Percentiles rank a stretch among this genome's conserved stretches.
Conservation (phyloP, 2,797 vertebrate species). For the Cyclopterus lumpus region DNA sequence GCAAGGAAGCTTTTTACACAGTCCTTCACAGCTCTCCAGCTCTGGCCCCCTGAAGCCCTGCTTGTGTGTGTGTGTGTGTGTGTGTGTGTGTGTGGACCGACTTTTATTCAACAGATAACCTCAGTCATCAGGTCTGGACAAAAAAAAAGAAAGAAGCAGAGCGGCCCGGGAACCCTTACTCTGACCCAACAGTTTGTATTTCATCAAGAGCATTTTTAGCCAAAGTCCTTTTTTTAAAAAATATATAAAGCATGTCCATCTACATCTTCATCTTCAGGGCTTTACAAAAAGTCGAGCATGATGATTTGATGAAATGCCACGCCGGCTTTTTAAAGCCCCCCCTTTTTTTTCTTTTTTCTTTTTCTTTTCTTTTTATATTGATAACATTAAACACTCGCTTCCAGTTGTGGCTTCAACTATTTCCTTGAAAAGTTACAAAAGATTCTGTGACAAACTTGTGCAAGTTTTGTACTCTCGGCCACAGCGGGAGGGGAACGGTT, state of each 20-base stretch:
- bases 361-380: background rate
- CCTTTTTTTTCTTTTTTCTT: too few relatives aligned
- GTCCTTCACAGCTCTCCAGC: conserved; percentile 68
- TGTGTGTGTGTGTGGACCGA: conserved; percentile 21
- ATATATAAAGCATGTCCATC: background rate
- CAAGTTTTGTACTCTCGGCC: conserved; percentile 12
- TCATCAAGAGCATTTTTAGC: background rate
- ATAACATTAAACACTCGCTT: background rate
- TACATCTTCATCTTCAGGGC: background rate
- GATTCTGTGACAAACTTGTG: conserved; percentile 3
- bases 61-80: conserved; percentile 35
- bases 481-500: conserved; percentile 2
- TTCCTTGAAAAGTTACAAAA: background rate
- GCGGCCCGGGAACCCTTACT: conserved; percentile 15
- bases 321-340: background rate
- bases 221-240: background rate
- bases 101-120: conserved; percentile 76
- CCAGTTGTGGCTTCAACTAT: background rate
- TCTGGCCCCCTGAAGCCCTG: conserved; percentile 59
- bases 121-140: conserved; percentile 1
- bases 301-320: background rate
- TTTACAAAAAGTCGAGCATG: background rate
- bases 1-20: conserved; percentile 80
- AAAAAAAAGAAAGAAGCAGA: conserved; percentile 9
- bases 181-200: conserved; percentile 12